Evolutionary conservation across 2,113 vertebrate species (phyloP).

Genomic region (Semnopithecus entellus): DNA sequence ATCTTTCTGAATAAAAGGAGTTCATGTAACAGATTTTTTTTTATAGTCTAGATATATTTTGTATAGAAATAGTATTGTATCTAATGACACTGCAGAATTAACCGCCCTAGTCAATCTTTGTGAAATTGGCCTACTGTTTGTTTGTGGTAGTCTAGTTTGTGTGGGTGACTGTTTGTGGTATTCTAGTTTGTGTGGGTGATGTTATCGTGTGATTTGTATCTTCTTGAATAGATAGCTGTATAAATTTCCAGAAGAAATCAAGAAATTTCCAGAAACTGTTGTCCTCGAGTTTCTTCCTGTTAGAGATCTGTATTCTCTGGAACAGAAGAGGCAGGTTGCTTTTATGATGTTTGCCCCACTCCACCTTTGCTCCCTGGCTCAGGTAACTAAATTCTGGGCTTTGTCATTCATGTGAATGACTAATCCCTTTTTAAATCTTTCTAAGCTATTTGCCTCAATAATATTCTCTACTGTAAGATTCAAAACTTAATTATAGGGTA

Average conservation of each 20-base stretch:
- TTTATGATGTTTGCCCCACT: not conserved
- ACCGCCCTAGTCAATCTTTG: not conserved
- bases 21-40: not conserved
- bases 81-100: not conserved
- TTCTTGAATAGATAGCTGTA: not conserved
- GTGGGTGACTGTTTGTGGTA: not conserved
- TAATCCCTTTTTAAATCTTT: conserved; percentile 74
- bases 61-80: not conserved
- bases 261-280: not conserved
- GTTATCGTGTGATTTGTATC: not conserved
- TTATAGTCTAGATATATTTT: not conserved
- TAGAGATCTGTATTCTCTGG: not conserved
- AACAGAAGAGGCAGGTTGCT: not conserved
- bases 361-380: not conserved
- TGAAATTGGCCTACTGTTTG: not conserved
- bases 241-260: not conserved
- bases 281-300: not conserved
- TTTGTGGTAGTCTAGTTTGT: conserved; percentile 7
- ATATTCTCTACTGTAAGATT: conserved; percentile 48
- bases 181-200: not conserved
- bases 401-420: conserved; percentile 63
- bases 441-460: conserved; percentile 66
- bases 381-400: conserved; percentile 61
- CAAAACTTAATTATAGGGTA: conserved; percentile 68
- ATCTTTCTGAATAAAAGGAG: conserved; percentile 25